Conservation (phyloP, 2,113 vertebrate genomes). For the Cyprinodon brontotheroides region DNA sequence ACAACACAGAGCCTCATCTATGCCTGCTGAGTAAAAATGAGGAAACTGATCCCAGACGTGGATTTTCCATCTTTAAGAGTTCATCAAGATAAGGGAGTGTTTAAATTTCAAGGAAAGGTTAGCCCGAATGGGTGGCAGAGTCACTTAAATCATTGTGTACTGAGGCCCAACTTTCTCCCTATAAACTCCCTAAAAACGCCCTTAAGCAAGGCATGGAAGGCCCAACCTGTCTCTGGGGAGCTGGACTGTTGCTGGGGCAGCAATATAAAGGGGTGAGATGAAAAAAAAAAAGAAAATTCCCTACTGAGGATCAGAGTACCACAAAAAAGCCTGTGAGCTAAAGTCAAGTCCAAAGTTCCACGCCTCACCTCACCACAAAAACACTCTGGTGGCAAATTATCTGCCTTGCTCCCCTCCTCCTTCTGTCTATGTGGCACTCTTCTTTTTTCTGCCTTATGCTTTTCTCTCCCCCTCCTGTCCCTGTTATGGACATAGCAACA, state of each 20-base stretch:
- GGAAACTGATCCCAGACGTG: slow-evolving; percentile 15
- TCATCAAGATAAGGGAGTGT: slow-evolving; percentile 38
- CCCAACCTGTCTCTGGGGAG: slow-evolving; percentile 31
- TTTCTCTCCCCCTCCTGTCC: slow-evolving; percentile 66
- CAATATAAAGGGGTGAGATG: slow-evolving; percentile 11
- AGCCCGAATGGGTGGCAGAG: background rate
- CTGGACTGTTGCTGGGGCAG: slow-evolving; percentile 20
- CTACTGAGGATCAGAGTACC: slow-evolving; percentile 52
- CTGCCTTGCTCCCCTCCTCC: slow-evolving; percentile 50
- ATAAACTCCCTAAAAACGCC: slow-evolving; percentile 49
- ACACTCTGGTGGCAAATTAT: slow-evolving; percentile 68
- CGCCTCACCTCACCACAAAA: slow-evolving; percentile 65
- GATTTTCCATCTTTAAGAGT: slow-evolving; percentile 28
- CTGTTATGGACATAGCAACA: slow-evolving; percentile 78
- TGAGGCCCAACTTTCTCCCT: slow-evolving; percentile 36
- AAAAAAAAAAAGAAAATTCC: slow-evolving; percentile 37
- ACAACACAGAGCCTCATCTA: background rate
- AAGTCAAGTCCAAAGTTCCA: slow-evolving; percentile 67
- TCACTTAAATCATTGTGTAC: slow-evolving; percentile 25
- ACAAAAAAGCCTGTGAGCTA: slow-evolving; percentile 51
- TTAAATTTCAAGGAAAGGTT: slow-evolving; percentile 16
- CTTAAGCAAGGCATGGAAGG: slow-evolving; percentile 53
- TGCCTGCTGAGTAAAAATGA: slow-evolving; percentile 4
- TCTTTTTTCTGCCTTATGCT: slow-evolving; percentile 50
- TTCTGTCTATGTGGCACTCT: slow-evolving; percentile 70